Evolutionary conservation across 2,113 vertebrate genomes (phyloP).

Genomic region (Podiceps cristatus): DNA sequence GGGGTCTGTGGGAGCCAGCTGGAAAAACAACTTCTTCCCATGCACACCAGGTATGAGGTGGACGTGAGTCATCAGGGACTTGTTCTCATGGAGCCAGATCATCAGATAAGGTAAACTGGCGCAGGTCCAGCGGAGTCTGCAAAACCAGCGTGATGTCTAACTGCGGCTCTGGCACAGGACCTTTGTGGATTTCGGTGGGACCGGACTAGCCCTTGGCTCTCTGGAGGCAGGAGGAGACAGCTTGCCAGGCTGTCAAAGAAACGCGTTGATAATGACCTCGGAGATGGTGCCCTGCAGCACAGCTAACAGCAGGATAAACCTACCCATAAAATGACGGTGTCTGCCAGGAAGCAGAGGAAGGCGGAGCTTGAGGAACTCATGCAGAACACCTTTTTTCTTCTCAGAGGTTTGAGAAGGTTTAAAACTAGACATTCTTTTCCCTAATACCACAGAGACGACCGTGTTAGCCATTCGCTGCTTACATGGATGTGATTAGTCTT

Average conservation of each 20-base stretch:
- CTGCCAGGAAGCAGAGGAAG: not conserved
- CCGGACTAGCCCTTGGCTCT: not conserved
- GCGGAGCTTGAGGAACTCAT: not conserved
- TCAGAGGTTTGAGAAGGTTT: not conserved
- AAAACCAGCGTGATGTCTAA: not conserved
- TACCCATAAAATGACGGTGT: not conserved
- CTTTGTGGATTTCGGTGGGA: not conserved
- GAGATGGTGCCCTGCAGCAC: not conserved
- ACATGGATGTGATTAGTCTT: accelerated
- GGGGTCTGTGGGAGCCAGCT: not conserved
- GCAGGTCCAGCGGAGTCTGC: not conserved
- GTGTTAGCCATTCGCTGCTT: not conserved
- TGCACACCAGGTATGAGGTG: not conserved
- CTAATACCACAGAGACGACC: accelerated
- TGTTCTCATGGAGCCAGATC: not conserved
- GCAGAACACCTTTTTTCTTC: not conserved
- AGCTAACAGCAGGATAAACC: not conserved
- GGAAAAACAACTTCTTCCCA: not conserved
- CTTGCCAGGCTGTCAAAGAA: not conserved
- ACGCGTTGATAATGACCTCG: not conserved
- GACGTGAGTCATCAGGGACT: not conserved
- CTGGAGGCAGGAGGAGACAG: not conserved
- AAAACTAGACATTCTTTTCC: not conserved
- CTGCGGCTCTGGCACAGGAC: not conserved
- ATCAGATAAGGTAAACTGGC: not conserved